phyloP scores from a whole-genome alignment of 2,797 vertebrate species.

The Balearica regulorum region DNA sequence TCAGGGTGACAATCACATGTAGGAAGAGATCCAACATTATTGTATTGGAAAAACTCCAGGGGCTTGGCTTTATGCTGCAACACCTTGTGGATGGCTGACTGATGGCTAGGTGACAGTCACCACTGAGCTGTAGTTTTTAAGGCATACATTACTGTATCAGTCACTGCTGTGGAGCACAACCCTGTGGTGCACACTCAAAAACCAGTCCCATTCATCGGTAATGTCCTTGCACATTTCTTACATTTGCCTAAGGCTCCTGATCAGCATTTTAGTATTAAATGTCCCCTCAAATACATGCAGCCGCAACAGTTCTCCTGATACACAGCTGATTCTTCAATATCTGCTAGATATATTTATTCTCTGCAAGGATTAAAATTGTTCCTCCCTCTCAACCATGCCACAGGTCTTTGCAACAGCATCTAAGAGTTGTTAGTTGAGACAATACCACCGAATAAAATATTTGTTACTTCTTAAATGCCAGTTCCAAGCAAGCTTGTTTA shows the following conservation, averaged over 20 bases:
- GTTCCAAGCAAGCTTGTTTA: neutral
- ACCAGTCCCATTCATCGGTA: neutral
- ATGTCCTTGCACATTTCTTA: neutral
- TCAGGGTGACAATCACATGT: neutral
- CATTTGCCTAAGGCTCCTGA: neutral
- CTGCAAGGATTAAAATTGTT: neutral
- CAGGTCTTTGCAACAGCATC: neutral
- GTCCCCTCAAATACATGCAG: neutral
- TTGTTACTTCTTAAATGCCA: neutral
- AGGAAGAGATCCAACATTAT: neutral
- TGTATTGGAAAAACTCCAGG: neutral
- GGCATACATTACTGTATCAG: rapidly evolving
- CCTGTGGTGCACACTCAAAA: neutral
- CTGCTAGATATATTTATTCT: neutral
- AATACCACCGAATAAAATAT: neutral
- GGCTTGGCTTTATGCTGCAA: neutral
- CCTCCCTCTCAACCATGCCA: neutral
- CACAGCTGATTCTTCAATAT: neutral
- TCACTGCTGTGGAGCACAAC: neutral
- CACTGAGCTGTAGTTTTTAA: neutral
- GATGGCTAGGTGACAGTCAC: neutral
- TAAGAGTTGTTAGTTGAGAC: neutral
- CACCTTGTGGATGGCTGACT: neutral
- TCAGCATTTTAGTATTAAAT: neutral
- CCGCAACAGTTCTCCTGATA: neutral